phyloP scores from a whole-genome alignment of 2,113 vertebrate species.

The Delphinapterus leucas region DNA sequence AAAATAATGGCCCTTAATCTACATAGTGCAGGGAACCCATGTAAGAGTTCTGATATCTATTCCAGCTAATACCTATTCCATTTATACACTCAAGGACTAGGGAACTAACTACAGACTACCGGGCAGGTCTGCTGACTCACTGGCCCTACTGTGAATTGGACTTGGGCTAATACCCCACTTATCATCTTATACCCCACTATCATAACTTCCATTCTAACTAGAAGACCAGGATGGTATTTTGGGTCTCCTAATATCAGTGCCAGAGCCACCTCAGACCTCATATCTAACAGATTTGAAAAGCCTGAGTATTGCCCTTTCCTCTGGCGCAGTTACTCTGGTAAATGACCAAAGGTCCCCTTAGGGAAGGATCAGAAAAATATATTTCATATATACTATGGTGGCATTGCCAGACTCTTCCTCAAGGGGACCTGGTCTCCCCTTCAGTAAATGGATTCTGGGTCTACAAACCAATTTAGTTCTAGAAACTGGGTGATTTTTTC shows the following conservation, averaged over 20 bases:
- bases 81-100: neutral
- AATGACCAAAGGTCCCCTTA: neutral
- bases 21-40: neutral
- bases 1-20: neutral
- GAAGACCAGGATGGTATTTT: neutral
- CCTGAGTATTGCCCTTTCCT: neutral
- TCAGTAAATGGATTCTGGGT: neutral
- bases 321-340: neutral
- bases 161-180: neutral
- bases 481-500: neutral
- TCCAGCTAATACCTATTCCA: neutral
- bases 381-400: neutral
- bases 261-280: neutral
- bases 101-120: neutral
- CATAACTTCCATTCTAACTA: neutral
- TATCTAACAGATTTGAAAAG: neutral
- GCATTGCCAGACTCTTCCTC: neutral
- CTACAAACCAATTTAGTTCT: conserved; percentile 7
- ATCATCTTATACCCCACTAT: neutral
- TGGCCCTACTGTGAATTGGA: neutral
- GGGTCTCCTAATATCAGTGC: neutral
- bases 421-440: neutral
- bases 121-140: neutral
- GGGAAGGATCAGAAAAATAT: neutral
- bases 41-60: neutral